Base-by-base conservation (phyloP, 1,140 invertebrate species). In the Drosophila tsacasi region DNA sequence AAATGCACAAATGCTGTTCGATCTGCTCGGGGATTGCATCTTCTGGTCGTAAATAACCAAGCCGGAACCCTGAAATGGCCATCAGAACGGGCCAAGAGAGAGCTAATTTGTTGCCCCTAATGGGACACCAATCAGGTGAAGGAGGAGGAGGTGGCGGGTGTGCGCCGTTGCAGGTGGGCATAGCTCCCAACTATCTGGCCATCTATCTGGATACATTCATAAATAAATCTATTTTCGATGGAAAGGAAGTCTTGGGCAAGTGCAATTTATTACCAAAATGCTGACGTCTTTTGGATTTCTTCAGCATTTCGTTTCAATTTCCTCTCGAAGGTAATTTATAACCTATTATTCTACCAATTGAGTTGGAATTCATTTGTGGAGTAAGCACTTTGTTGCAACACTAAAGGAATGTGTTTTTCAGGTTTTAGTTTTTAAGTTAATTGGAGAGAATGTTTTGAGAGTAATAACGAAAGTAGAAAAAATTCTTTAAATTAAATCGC, bases 1-100 rank as follows among this genome's bases (percentile, higher is more conserved):
- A 83, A 83, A 83, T 83, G 81, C 81, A 85, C 83, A 86, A 86
- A 85, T 76, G 83, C 83, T 82, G 75, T 79, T 87, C 75, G 84
- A 73, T 65, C 60, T 64, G 79, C 65, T 68, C 42, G 72, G 76
- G 78, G 82, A 81, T 85, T 81, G 74, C 76, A 83, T 81, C 80
- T 83, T 60, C 59, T 67, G 67, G 49, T 82, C 83, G 75, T 85
- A 85, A 79, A 86, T 86, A 75, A 81, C 54, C 40, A 42, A 64
- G 44, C 37, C 62, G 76, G 49, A 66, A 55, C 49, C 39, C 49
- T 30, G 64, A 25, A 71, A 71, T 71, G 67, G 76, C 61, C 77
- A 57, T 44, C 44, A 78, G 63, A 69, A 65, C 47, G 54, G 57
- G 50, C 39, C 75, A 67, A 67, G 67, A 77, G 42, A 21, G 47